Conservation (phyloP, 2,888 invertebrate species). For the Scaptomyza parva region DNA sequence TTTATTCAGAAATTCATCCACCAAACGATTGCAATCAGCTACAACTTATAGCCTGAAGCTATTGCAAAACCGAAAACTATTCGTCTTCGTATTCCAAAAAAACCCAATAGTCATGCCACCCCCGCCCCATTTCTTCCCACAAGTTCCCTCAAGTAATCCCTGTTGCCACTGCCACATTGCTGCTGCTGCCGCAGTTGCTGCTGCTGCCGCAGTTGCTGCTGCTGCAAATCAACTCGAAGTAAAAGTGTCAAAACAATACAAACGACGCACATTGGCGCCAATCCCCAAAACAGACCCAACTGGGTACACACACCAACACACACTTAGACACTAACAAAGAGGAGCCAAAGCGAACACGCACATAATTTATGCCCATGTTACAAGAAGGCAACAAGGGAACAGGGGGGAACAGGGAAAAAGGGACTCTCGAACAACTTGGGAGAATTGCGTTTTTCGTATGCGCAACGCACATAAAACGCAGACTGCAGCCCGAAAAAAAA, state of each 20-base stretch:
- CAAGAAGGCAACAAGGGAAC: slow-evolving; percentile 1
- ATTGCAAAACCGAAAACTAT: slow-evolving; percentile 11
- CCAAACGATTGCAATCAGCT: slow-evolving; percentile 1
- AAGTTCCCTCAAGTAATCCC: slow-evolving; percentile 40
- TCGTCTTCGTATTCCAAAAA: slow-evolving; percentile 10
- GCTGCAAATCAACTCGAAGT: slow-evolving; percentile 74
- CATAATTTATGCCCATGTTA: slow-evolving; percentile 75
- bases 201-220: slow-evolving; percentile 25
- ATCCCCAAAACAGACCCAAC: slow-evolving; percentile 8
- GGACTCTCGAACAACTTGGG: slow-evolving; percentile 27
- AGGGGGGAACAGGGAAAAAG: slow-evolving; percentile 18
- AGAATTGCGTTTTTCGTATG: slow-evolving; percentile 40
- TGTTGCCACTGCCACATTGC: slow-evolving; percentile 30
- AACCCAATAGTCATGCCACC: background rate
- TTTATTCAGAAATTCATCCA: background rate
- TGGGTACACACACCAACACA: slow-evolving; percentile 3
- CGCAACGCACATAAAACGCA: slow-evolving; percentile 73
- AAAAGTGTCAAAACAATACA: slow-evolving; percentile 76
- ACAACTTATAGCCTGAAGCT: slow-evolving; percentile 19
- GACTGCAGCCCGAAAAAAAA: slow-evolving; percentile 56
- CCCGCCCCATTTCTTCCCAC: background rate
- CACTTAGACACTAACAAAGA: slow-evolving; percentile 1
- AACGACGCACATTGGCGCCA: slow-evolving; percentile 47
- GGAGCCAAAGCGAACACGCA: slow-evolving; percentile 48
- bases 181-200: slow-evolving; percentile 48